A percentile compares a stretch with the other conserved stretches of the same genome.
Evolutionary conservation across 2,113 vertebrate genomes (phyloP).

Genomic region (Thomomys bottae): DNA sequence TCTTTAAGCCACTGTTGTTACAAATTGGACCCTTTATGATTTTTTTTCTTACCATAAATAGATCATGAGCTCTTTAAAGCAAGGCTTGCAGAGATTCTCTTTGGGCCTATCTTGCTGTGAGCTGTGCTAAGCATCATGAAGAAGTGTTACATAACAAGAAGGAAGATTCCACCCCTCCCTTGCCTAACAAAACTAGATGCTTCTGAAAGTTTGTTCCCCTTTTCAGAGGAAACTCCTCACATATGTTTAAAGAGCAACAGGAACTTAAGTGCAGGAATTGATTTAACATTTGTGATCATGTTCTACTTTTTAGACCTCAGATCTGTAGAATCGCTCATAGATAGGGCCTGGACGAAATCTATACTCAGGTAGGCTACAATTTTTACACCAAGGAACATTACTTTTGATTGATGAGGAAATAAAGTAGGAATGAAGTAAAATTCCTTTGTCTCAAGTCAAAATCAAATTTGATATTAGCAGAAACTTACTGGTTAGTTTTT

Average conservation of each 20-base stretch:
- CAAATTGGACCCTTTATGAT: background rate
- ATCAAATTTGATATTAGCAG: background rate
- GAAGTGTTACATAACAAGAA: background rate
- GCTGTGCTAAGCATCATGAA: background rate
- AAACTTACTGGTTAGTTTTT: background rate
- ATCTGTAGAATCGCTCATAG: background rate
- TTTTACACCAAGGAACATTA: background rate
- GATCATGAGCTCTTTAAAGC: background rate
- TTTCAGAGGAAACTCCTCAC: background rate
- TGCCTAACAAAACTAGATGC: background rate
- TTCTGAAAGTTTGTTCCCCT: background rate
- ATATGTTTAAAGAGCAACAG: background rate
- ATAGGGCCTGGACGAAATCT: background rate
- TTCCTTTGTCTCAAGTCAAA: background rate
- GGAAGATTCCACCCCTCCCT: background rate
- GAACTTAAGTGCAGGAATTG: background rate
- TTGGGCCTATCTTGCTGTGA: background rate
- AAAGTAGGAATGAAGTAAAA: background rate
- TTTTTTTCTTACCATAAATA: constrained; percentile 12
- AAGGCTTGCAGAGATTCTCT: background rate
- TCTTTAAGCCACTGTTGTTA: background rate
- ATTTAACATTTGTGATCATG: background rate
- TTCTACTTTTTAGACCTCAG: background rate
- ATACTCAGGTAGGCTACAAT: background rate
- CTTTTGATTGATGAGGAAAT: background rate